Evolutionary conservation across 2,113 vertebrate species (phyloP).

Genomic region (Motacilla alba): DNA sequence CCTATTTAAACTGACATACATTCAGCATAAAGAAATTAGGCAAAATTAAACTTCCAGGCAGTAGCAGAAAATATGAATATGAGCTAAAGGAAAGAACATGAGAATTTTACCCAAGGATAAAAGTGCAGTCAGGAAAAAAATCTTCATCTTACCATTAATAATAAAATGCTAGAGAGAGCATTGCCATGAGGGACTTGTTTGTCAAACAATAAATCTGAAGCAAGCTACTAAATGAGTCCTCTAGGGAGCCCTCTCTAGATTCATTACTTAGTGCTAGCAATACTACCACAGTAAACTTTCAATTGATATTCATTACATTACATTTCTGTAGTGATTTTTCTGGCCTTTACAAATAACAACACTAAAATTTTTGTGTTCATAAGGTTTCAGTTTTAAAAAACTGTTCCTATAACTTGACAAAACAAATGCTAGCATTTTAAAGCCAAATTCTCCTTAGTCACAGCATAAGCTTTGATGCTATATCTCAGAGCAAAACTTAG

Average conservation of each 20-base stretch:
- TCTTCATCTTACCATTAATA: background rate
- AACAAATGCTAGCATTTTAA: background rate
- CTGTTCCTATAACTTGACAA: background rate
- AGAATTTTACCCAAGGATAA: background rate
- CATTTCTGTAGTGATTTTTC: background rate
- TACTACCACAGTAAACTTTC: background rate
- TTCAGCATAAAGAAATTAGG: background rate
- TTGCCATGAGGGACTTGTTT: background rate
- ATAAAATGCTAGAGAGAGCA: background rate
- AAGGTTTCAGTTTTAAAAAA: background rate
- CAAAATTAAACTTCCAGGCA: background rate
- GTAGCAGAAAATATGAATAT: background rate
- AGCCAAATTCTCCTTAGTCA: background rate
- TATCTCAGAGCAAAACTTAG: background rate
- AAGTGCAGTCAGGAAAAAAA: background rate
- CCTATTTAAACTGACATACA: background rate
- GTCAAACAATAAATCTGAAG: conserved; percentile 12
- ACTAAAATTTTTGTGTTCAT: background rate
- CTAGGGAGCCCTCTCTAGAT: background rate
- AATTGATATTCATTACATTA: background rate
- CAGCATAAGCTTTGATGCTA: background rate
- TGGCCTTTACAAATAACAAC: background rate
- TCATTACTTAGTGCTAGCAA: background rate
- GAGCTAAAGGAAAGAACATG: background rate
- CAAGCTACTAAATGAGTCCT: background rate